Base-by-base conservation (phyloP, 2,113 vertebrate genomes). In the Vulpes ferrilata region DNA sequence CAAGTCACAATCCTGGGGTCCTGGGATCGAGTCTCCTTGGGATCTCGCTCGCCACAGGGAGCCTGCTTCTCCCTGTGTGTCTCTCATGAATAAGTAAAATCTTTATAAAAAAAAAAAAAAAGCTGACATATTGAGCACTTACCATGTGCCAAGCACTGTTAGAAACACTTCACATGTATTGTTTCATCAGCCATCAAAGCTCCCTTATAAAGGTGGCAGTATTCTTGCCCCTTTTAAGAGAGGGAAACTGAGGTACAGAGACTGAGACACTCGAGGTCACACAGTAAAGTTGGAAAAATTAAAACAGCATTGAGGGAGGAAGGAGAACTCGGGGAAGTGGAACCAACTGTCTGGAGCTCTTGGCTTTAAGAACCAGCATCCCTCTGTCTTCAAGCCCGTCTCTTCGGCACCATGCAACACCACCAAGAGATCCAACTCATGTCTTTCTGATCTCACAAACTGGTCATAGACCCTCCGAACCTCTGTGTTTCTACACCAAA, bases 401-500 rank as follows among this genome's bases (percentile, higher is more conserved):
- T 51, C 59, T 48, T 38, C 6, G 35, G 92, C 3, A 11, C 62
- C 11, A 0, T 3, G 30, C 19, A 30, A 32, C 8, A 23, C 19
- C 4, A 7, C 2, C 62, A 51, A 38, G 76, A 30, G n/a, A 32
- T 5, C 4, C 0, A 0, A 22, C 27, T 60, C 27, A 20, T 16
- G 65, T 16, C 38, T 43, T 71, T 55, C 65, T 15, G 11, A 30
- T 38, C 82, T 67, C 30, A 38, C 59, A 27, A 55, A n/a, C 30
- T 65, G 84, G 43, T 20, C n/a, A n/a, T 1, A 71, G 74, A 55
- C 30, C 59, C n/a, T 17, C 27, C 11, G 17, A 86, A 22, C n/a
- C 2, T 48, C 43, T 8, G 1, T 0, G 9, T 43, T 17, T 53
- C 84, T 51, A 11, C 8, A n/a, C 35, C 35, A 1, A 81, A 25